Conservation (phyloP, 2,888 invertebrate species). For the Philonicus albiceps region DNA sequence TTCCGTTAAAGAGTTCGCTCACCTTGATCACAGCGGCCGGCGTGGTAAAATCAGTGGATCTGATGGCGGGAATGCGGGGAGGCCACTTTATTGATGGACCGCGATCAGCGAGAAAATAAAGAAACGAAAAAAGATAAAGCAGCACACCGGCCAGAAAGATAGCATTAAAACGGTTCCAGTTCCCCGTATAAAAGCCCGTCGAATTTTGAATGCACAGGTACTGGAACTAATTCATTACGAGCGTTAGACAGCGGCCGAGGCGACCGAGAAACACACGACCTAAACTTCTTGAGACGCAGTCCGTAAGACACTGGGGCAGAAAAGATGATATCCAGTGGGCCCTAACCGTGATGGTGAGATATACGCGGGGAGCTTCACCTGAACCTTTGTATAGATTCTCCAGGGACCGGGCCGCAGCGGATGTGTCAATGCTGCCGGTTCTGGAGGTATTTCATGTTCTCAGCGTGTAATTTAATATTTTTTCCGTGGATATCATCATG, state of each 20-base stretch:
- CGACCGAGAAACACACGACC: background rate
- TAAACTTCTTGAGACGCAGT: background rate
- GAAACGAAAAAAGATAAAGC: background rate
- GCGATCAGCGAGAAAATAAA: slow-evolving; percentile 3
- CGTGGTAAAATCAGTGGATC: background rate
- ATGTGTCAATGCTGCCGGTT: slow-evolving; percentile 21
- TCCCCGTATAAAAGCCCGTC: slow-evolving; percentile 10
- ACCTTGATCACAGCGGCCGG: slow-evolving; percentile 16
- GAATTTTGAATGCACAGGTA: slow-evolving; percentile 40
- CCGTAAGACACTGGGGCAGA: background rate
- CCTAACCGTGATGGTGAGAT: background rate
- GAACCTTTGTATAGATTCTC: slow-evolving; percentile 14
- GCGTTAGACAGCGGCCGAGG: slow-evolving; percentile 37
- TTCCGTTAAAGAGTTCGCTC: slow-evolving; percentile 41
- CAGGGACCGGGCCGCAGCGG: slow-evolving; percentile 14
- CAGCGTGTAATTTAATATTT: slow-evolving; percentile 1
- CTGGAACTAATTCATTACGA: slow-evolving; percentile 46
- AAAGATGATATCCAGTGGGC: background rate
- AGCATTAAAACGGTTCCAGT: slow-evolving; percentile 44
- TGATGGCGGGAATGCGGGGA: background rate
- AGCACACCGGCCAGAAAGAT: slow-evolving; percentile 25
- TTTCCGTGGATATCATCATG: background rate
- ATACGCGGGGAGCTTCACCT: slow-evolving; percentile 1
- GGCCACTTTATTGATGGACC: background rate
- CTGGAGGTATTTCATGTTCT: slow-evolving; percentile 8